Percentiles rank a stretch among this genome's conserved stretches.
Conservation (phyloP, 2,797 vertebrate genomes). For the Agapornis canus region DNA sequence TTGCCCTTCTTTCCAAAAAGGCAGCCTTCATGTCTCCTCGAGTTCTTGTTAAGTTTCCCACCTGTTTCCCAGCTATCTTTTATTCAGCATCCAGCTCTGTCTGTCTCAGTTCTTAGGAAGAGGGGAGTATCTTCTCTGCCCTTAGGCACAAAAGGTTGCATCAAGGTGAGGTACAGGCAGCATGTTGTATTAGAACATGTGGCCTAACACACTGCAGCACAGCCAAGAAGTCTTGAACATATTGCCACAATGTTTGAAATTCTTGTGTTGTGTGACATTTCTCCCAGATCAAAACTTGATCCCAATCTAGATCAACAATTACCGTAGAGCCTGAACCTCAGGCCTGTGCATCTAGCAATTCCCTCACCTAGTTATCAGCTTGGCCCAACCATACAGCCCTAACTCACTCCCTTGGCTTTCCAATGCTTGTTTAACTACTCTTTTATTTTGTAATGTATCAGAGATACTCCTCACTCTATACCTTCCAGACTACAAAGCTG, state of each 20-base stretch:
- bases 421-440: neutral
- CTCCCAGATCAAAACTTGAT: neutral
- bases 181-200: neutral
- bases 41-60: constrained; percentile 6
- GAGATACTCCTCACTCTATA: neutral
- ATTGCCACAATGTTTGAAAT: neutral
- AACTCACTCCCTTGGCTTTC: neutral
- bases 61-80: neutral
- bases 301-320: neutral
- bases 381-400: neutral
- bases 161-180: neutral
- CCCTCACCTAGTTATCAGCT: neutral
- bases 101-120: neutral
- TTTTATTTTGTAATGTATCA: neutral
- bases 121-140: neutral
- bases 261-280: neutral
- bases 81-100: neutral
- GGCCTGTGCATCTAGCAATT: neutral
- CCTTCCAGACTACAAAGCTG: neutral
- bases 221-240: neutral
- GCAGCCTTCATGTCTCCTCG: neutral
- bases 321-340: neutral
- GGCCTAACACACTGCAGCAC: neutral
- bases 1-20: neutral
- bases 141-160: neutral